Evolutionary conservation across 2,113 vertebrate species (phyloP).

Genomic region (Pygoscelis antarcticus): DNA sequence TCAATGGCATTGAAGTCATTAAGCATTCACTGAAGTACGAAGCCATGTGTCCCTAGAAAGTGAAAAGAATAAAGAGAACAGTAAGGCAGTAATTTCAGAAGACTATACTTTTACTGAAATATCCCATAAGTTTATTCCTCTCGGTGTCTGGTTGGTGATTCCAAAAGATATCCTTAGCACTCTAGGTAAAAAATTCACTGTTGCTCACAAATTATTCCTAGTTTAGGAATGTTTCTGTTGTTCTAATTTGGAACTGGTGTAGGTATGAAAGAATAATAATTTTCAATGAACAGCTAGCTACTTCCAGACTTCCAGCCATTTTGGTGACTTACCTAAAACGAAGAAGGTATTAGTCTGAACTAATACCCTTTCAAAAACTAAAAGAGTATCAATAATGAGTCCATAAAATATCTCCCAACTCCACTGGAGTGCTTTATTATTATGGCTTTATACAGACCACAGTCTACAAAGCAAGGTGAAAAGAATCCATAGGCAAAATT

Average conservation of each 20-base stretch:
- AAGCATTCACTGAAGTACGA: not conserved
- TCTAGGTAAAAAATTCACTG: not conserved
- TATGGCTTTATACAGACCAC: constrained; percentile 29
- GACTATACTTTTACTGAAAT: not conserved
- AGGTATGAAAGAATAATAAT: not conserved
- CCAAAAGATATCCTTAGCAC: not conserved
- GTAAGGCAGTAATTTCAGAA: not conserved
- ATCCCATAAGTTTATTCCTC: not conserved
- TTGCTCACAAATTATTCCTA: not conserved
- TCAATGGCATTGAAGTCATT: not conserved
- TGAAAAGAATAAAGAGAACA: not conserved
- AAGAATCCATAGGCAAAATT: constrained; percentile 15
- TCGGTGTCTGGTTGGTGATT: not conserved
- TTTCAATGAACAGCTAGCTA: not conserved
- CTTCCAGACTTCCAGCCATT: not conserved
- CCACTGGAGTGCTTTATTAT: constrained; percentile 16
- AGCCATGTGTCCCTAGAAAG: not conserved
- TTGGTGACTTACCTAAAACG: not conserved
- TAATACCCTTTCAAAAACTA: not conserved
- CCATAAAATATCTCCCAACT: not conserved
- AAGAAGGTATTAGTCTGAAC: not conserved
- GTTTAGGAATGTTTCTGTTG: not conserved
- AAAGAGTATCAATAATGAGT: not conserved
- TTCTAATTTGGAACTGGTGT: not conserved
- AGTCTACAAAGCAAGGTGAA: constrained; percentile 41